phyloP scores from a whole-genome alignment of 2,888 invertebrate species.

The Stenolophus ochropezus region DNA sequence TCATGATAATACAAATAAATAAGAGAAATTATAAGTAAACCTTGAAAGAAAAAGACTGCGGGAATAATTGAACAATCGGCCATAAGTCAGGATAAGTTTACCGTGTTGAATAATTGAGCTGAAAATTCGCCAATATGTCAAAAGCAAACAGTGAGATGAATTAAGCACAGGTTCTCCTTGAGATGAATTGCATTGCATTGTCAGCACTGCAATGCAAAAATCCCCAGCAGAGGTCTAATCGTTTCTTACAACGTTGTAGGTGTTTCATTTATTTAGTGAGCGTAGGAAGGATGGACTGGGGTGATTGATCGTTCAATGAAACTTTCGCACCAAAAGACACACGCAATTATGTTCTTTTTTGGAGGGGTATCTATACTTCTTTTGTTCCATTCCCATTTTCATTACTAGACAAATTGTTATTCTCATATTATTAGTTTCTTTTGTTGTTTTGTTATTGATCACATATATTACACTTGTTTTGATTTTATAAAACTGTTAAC shows the following conservation, averaged over 20 bases:
- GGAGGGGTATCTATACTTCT: background rate
- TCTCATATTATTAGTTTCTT: background rate
- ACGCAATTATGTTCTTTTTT: background rate
- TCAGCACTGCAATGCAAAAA: constrained; percentile 22
- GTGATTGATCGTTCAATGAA: constrained; percentile 38
- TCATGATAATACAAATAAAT: too few relatives aligned
- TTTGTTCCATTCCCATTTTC: background rate
- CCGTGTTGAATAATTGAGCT: background rate
- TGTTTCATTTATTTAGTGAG: constrained; percentile 39
- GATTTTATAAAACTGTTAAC: too few relatives aligned
- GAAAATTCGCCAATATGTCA: constrained; percentile 26
- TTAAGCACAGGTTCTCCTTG: constrained; percentile 26
- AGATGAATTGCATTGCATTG: constrained; percentile 26
- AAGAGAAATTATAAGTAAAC: too few relatives aligned
- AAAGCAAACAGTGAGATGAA: constrained; percentile 1
- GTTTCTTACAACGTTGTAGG: constrained; percentile 35
- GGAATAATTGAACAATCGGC: constrained; percentile 23
- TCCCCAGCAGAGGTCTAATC: constrained; percentile 23
- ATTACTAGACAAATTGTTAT: background rate
- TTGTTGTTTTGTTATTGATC: background rate
- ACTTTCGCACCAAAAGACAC: constrained; percentile 25
- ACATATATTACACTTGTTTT: too few relatives aligned
- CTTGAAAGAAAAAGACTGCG: too few relatives aligned
- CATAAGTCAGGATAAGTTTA: constrained; percentile 18
- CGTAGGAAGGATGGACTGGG: constrained; percentile 31